Evolutionary conservation across 2,888 invertebrate species (phyloP).

Genomic region (Griposia aprilina): DNA sequence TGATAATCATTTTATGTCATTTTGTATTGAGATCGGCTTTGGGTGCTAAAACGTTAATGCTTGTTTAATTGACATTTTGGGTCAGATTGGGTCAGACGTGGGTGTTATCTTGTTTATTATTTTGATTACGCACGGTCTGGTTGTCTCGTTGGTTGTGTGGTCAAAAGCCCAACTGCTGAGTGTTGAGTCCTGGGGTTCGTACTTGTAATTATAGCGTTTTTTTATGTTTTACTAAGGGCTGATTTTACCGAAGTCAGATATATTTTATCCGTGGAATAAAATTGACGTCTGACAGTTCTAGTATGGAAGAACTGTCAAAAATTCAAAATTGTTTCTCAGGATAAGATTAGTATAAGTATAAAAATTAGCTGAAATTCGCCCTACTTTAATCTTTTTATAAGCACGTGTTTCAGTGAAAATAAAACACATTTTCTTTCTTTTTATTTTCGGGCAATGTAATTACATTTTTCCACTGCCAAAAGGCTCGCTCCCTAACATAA

Average conservation of each 20-base stretch:
- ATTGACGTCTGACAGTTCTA: no score
- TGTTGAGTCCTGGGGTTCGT: no score
- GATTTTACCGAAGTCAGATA: no score
- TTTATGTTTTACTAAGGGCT: not conserved
- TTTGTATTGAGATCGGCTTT: constrained; percentile 51
- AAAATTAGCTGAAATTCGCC: no score
- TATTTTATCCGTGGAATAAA: no score
- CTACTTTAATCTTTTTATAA: not conserved
- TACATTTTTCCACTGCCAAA: no score
- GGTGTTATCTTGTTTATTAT: constrained; percentile 16
- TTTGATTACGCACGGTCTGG: not conserved
- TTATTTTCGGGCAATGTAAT: not conserved
- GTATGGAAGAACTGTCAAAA: no score
- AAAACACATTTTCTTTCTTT: not conserved
- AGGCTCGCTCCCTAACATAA: not conserved
- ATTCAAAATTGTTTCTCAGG: no score
- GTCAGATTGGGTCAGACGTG: constrained; percentile 31
- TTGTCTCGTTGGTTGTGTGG: not conserved
- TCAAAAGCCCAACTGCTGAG: not conserved
- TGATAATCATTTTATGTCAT: constrained; percentile 56
- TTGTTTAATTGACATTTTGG: constrained; percentile 43
- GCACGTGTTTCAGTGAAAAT: not conserved
- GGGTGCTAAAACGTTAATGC: constrained; percentile 38
- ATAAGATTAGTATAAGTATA: no score
- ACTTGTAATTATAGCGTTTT: not conserved